Conservation (phyloP, 2,113 vertebrate species). For the Paramisgurnus dabryanus region DNA sequence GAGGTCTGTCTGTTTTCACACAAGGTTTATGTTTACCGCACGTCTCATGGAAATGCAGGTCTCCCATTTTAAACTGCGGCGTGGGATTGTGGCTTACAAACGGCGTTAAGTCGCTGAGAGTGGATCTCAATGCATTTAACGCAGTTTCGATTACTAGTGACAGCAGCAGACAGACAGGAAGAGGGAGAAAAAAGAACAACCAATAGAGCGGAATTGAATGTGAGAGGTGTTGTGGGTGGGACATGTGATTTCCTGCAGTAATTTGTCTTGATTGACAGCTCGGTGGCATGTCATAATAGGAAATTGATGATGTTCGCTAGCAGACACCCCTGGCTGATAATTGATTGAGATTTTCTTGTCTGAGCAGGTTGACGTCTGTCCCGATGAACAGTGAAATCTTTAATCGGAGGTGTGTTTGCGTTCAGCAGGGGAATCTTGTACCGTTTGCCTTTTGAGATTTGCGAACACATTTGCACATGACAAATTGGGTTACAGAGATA, state of each 20-base stretch:
- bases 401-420: constrained; percentile 44
- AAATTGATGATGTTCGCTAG: constrained; percentile 56
- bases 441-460: constrained; percentile 13
- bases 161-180: constrained; percentile 10
- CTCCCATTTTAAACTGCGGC: constrained; percentile 49
- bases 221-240: constrained; percentile 16
- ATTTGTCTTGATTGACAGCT: constrained; percentile 57
- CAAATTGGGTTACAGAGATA: constrained; percentile 35
- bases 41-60: constrained; percentile 50
- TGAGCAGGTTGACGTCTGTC: constrained; percentile 46
- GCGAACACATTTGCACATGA: neutral
- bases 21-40: constrained; percentile 22
- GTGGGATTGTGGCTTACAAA: constrained; percentile 44
- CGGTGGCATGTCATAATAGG: constrained; percentile 52
- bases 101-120: neutral
- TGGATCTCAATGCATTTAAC: constrained; percentile 35
- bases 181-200: constrained; percentile 20
- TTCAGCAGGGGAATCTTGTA: constrained; percentile 6
- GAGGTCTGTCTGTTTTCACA: constrained; percentile 33
- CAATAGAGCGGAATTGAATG: constrained; percentile 14
- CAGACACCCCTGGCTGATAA: constrained; percentile 41
- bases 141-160: constrained; percentile 42
- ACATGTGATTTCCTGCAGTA: constrained; percentile 46
- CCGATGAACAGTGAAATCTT: constrained; percentile 35
- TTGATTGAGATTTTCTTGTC: constrained; percentile 57